Percentiles rank a stretch among this genome's conserved stretches.
Evolutionary conservation across 2,797 vertebrate genomes (phyloP).

Genomic region (Oreochromis grahami): DNA sequence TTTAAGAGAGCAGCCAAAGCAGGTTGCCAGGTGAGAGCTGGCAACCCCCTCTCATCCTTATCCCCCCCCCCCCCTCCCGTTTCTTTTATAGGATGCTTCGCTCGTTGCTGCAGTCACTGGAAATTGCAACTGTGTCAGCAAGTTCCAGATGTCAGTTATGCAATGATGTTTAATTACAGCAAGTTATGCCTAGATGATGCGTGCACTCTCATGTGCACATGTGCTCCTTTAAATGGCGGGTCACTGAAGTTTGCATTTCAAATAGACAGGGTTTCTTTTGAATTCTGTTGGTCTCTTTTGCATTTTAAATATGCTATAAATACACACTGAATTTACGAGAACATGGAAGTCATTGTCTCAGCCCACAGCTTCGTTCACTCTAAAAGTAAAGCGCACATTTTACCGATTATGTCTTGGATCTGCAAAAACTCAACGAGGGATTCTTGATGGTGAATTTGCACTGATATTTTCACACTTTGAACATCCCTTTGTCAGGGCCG

Average conservation of each 20-base stretch:
- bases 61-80: neutral
- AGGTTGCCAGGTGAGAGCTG: slow-evolving; percentile 62
- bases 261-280: neutral
- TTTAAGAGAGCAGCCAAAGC: slow-evolving; percentile 30
- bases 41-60: neutral
- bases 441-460: neutral
- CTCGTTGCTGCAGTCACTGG: slow-evolving; percentile 61
- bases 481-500: neutral
- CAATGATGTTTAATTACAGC: slow-evolving; percentile 67
- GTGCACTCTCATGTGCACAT: neutral
- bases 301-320: neutral
- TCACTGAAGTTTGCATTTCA: neutral
- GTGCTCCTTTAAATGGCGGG: neutral
- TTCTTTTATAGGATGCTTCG: slow-evolving; percentile 48
- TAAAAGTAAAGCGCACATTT: neutral
- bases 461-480: neutral
- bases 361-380: neutral
- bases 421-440: neutral
- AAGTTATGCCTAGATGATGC: neutral
- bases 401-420: neutral
- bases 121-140: slow-evolving; percentile 68
- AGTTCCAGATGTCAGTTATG: slow-evolving; percentile 66
- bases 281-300: neutral
- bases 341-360: neutral
- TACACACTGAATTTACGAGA: neutral